Base-by-base conservation (phyloP, 1,140 invertebrate species). In the Heterodera schachtii region DNA sequence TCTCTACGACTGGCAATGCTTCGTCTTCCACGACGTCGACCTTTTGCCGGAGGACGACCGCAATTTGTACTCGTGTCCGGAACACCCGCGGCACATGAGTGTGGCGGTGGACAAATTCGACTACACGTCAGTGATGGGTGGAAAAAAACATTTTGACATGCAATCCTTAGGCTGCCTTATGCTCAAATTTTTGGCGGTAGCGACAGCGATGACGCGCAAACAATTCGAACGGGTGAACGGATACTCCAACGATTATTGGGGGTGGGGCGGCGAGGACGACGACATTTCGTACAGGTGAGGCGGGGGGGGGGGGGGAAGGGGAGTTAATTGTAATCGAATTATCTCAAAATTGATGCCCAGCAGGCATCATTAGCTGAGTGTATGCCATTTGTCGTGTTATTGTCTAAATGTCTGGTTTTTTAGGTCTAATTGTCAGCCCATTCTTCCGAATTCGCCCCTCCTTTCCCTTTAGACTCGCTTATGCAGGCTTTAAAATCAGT, bases 11-110 rank as follows among this genome's bases (percentile, higher is more conserved):
- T 89, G 85, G 85, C 93, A 95, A 44, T 98, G 97, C 89, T 93
- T 97, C 73, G 93, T 98, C 75, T 94, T 98, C 86, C 96, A 98
- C 91, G 96, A 98, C 90, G 94, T 98, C 67, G 96, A 98, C 91
- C 90, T 98, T 7, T 92, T 98, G 79, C 96, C 96, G 13, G 92
- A 97, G 84, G 95, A 95, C 91, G 93, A 93, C 78, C 93, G 94
- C 3, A 97, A 98, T 91, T 92, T 97, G 73, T 98, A 98, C 91
- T 94, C 94, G 19, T 98, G 97, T 90, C 94, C 95, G 2, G 92
- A 93, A 83, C 94, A 95, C 88, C 96, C 96, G 13, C 60, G 88
- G 7, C 88, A 90, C 90, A 95, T 98, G 94, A 96, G 95, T 52
- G 95, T 95, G 0, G 95, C 95, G 13, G 93, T 98, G 52, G 94